phyloP scores from a whole-genome alignment of 1,140 invertebrate genomes.

The Papilio machaon region DNA sequence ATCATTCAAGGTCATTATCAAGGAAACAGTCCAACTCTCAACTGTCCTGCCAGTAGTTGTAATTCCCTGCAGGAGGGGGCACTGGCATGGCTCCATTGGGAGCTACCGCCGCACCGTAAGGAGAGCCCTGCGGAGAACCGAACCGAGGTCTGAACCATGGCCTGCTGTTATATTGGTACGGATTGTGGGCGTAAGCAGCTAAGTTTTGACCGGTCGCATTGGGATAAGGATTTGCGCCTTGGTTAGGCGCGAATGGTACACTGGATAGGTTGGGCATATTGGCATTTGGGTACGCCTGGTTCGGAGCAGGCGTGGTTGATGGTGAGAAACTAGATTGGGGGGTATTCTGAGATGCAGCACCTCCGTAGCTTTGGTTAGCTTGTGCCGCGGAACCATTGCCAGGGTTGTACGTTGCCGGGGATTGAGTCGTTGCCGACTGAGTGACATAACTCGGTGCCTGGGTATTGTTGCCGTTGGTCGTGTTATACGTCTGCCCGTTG shows the following conservation, averaged over 20 bases:
- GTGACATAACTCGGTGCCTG: constrained; percentile 55
- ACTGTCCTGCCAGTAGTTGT: constrained; percentile 78
- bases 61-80: constrained; percentile 65
- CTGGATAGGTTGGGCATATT: constrained; percentile 65
- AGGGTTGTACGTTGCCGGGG: constrained; percentile 56
- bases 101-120: constrained; percentile 60
- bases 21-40: constrained; percentile 64
- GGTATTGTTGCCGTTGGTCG: constrained; percentile 58
- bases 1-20: constrained; percentile 43
- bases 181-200: constrained; percentile 74
- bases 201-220: constrained; percentile 77
- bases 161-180: constrained; percentile 71
- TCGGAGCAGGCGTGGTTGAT: constrained; percentile 69
- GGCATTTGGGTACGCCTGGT: constrained; percentile 59
- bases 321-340: constrained; percentile 69
- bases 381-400: constrained; percentile 60
- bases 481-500: constrained; percentile 56
- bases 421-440: constrained; percentile 58
- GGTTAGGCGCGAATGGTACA: constrained; percentile 59
- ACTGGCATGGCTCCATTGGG: constrained; percentile 64
- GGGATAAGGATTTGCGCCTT: constrained; percentile 68
- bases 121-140: constrained; percentile 69
- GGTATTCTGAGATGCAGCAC: constrained; percentile 53
- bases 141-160: constrained; percentile 74
- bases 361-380: constrained; percentile 56